Evolutionary conservation across 2,797 vertebrate genomes (phyloP).

Genomic region (Arrhamphus sclerolepis): DNA sequence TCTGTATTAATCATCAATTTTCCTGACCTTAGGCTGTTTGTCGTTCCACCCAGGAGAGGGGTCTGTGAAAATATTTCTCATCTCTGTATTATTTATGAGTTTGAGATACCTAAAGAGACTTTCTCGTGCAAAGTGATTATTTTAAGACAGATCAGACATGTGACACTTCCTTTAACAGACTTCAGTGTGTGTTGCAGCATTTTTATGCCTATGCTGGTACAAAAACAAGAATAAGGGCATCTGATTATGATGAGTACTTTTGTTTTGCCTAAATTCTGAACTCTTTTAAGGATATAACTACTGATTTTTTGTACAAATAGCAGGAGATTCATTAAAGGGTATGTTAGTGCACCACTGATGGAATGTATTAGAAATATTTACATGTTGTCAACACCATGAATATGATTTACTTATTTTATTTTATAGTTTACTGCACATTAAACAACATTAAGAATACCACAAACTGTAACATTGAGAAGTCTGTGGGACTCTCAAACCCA

Average conservation of each 20-base stretch:
- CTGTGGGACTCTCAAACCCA: not conserved
- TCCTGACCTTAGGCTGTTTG: constrained; percentile 21
- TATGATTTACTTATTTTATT: too few species aligned
- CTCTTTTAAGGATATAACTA: not conserved
- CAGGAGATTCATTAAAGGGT: too few species aligned
- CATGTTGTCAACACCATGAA: too few species aligned
- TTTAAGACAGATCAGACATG: constrained; percentile 33
- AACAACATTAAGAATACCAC: not conserved
- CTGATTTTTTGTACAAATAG: too few species aligned
- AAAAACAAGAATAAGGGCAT: constrained; percentile 30
- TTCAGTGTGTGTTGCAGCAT: not conserved
- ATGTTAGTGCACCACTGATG: not conserved
- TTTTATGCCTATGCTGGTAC: constrained; percentile 10
- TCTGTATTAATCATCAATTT: constrained; percentile 22
- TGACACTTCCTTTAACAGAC: constrained; percentile 46
- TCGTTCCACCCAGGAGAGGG: not conserved
- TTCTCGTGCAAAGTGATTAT: constrained; percentile 6
- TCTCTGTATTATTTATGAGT: constrained; percentile 28
- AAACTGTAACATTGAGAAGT: not conserved
- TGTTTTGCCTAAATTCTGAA: constrained; percentile 6
- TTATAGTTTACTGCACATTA: too few species aligned
- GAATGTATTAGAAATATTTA: too few species aligned
- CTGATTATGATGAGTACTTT: not conserved
- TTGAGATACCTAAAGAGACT: constrained; percentile 20
- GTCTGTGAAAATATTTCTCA: constrained; percentile 20